Evolutionary conservation across 2,888 invertebrate species (phyloP).

Genomic region (Argyresthia goedartella): DNA sequence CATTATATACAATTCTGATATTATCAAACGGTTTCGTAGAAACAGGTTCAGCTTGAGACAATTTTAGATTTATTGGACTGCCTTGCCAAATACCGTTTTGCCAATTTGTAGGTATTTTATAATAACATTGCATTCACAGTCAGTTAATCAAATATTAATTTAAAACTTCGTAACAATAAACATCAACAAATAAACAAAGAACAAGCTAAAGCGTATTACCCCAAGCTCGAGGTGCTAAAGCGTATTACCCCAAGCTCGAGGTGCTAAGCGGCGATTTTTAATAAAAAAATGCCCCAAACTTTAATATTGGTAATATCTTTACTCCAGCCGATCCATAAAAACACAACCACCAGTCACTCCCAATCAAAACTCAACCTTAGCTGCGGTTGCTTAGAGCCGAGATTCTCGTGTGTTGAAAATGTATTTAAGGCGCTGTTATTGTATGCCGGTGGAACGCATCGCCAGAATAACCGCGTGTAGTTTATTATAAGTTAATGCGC

Average conservation of each 20-base stretch:
- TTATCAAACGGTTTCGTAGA: too few species aligned
- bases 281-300: constrained; percentile 45
- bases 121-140: too few species aligned
- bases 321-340: constrained; percentile 8
- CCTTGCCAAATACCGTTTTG: too few species aligned
- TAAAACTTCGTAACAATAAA: background rate
- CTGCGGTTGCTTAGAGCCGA: background rate
- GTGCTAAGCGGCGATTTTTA: constrained; percentile 25
- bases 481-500: constrained; percentile 67
- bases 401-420: constrained; percentile 1
- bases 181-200: background rate
- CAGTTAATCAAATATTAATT: too few species aligned
- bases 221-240: background rate
- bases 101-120: too few species aligned
- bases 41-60: too few species aligned
- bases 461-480: constrained; percentile 40
- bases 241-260: background rate
- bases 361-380: constrained; percentile 11
- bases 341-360: constrained; percentile 1
- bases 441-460: constrained; percentile 26
- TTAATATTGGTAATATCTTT: constrained; percentile 47
- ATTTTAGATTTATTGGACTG: too few species aligned
- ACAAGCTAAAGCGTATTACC: background rate
- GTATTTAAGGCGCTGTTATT: constrained; percentile 19
- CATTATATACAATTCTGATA: too few species aligned